Conservation (phyloP, 2,888 invertebrate species). For the Tiphia femorata region DNA sequence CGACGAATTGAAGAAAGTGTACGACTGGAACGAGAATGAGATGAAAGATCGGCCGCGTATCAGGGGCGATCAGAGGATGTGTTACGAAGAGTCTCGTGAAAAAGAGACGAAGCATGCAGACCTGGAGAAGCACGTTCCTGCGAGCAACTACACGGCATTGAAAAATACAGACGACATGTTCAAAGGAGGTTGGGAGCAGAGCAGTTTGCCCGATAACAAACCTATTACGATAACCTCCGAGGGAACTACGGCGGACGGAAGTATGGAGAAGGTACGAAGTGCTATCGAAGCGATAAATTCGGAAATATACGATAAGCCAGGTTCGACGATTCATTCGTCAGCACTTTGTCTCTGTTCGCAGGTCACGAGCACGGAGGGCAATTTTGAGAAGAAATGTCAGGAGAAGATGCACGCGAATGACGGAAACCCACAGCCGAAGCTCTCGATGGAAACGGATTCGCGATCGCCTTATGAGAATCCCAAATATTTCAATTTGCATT, state of each 20-base stretch:
- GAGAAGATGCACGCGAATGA: background rate
- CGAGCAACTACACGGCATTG: constrained; percentile 50
- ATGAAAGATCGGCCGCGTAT: constrained; percentile 25
- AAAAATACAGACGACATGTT: constrained; percentile 57
- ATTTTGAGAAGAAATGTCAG: background rate
- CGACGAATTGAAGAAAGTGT: constrained; percentile 34
- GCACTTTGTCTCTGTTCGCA: background rate
- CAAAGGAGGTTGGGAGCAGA: constrained; percentile 54
- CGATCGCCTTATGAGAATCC: constrained; percentile 26
- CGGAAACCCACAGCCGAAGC: background rate
- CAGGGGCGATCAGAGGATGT: constrained; percentile 37
- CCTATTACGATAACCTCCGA: constrained; percentile 23
- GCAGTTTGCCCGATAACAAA: constrained; percentile 39
- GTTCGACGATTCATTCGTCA: background rate
- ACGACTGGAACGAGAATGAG: constrained; percentile 38
- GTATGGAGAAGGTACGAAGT: background rate
- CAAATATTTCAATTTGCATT: too few relatives aligned
- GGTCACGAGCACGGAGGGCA: background rate
- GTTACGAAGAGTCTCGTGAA: constrained; percentile 20
- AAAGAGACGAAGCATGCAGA: constrained; percentile 2
- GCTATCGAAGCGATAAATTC: background rate
- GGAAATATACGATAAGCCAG: background rate
- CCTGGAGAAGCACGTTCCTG: background rate
- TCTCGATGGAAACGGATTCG: constrained; percentile 27
- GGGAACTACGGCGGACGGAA: background rate